Evolutionary conservation across 2,888 invertebrate genomes (phyloP).

Genomic region (Thereva unica): DNA sequence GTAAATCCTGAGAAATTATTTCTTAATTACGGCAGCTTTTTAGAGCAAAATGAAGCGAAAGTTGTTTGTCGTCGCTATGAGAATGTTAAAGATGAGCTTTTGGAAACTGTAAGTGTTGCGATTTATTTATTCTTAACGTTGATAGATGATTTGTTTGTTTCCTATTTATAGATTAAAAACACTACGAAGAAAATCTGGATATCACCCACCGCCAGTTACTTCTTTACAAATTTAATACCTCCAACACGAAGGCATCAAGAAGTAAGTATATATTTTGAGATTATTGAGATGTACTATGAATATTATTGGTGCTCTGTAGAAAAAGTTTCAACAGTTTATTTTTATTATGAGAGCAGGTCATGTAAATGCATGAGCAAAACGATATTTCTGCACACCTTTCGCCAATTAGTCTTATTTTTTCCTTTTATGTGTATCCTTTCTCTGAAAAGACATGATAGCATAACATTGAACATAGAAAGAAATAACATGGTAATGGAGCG

Average conservation of each 20-base stretch:
- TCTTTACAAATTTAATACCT: slow-evolving; percentile 55
- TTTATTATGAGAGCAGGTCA: too few relatives aligned
- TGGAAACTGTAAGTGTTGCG: slow-evolving; percentile 49
- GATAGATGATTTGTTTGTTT: slow-evolving; percentile 2
- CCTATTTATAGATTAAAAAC: slow-evolving; percentile 39
- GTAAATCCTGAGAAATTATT: slow-evolving; percentile 65
- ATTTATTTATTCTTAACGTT: background rate
- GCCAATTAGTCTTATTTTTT: too few relatives aligned
- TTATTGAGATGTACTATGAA: background rate
- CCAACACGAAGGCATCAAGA: slow-evolving; percentile 43
- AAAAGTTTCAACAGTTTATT: too few relatives aligned
- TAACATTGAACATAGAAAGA: too few relatives aligned
- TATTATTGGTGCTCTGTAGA: background rate
- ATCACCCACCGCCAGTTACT: slow-evolving; percentile 62
- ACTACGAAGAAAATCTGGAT: slow-evolving; percentile 62
- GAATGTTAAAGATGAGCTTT: slow-evolving; percentile 60
- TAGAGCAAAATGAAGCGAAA: slow-evolving; percentile 61
- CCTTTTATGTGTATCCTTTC: too few relatives aligned
- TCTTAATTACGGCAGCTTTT: slow-evolving; percentile 62
- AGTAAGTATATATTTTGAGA: slow-evolving; percentile 4
- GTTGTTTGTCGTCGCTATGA: slow-evolving; percentile 63
- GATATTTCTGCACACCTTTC: too few relatives aligned
- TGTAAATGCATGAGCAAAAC: too few relatives aligned
- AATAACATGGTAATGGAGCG: too few relatives aligned
- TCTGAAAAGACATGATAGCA: too few relatives aligned